Percentiles rank a stretch among this genome's conserved stretches.
phyloP scores from a whole-genome alignment of 2,888 invertebrate genomes.

The Nemurella pictetii region DNA sequence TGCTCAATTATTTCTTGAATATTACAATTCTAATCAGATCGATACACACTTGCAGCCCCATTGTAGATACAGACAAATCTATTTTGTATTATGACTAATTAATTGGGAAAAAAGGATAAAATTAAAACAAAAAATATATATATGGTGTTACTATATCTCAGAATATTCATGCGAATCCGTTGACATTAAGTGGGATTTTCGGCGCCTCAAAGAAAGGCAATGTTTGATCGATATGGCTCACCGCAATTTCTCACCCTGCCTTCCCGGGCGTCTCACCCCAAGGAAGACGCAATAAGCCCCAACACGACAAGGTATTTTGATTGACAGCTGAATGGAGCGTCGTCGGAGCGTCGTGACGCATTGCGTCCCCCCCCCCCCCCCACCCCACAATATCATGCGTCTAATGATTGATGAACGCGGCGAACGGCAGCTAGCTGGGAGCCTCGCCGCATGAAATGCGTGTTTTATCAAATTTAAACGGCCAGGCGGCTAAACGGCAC shows the following conservation, averaged over 20 bases:
- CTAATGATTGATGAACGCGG: slow-evolving; percentile 15
- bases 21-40: slow-evolving; percentile 1
- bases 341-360: slow-evolving; percentile 3
- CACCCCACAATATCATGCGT: not conserved
- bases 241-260: not conserved
- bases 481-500: not conserved
- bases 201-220: not conserved
- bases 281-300: slow-evolving; percentile 9
- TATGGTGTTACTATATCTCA: no score
- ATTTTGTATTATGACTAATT: no score
- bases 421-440: not conserved
- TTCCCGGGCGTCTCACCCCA: not conserved
- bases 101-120: no score
- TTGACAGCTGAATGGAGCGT: not conserved
- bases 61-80: no score
- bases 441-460: not conserved
- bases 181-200: not conserved
- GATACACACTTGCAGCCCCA: no score
- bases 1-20: not conserved
- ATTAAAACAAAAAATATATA: no score
- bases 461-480: not conserved
- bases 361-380: not conserved
- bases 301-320: not conserved
- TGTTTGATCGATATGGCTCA: not conserved
- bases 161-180: not conserved